phyloP scores from a whole-genome alignment of 2,888 invertebrate species.

The Drepanosiphum platanoidis region DNA sequence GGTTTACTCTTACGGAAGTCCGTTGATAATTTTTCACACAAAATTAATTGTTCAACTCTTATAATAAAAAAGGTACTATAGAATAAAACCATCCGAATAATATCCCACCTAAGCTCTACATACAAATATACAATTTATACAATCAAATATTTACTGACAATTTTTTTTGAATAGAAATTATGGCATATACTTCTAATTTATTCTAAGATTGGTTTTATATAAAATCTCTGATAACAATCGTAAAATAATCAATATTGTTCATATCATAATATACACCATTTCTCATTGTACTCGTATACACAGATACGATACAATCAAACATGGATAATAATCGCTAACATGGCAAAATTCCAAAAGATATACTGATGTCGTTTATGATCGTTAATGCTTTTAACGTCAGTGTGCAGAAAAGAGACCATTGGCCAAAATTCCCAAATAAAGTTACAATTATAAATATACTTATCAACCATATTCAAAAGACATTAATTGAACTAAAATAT shows the following conservation, averaged over 20 bases:
- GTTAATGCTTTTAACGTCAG: not conserved
- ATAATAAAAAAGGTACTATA: not conserved
- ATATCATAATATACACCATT: not conserved
- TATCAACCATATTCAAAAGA: no score
- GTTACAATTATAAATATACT: no score
- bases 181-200: not conserved
- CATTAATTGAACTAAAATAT: no score
- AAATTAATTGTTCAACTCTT: constrained; percentile 27
- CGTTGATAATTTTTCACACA: constrained; percentile 44
- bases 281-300: not conserved
- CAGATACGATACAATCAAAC: not conserved
- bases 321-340: constrained; percentile 3
- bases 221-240: not conserved
- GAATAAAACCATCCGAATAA: not conserved
- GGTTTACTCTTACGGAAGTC: constrained; percentile 41
- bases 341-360: constrained; percentile 25
- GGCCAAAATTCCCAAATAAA: not conserved
- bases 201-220: not conserved
- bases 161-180: not conserved
- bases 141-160: not conserved
- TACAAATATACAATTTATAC: not conserved
- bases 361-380: constrained; percentile 3
- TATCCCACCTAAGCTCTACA: not conserved
- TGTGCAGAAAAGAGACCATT: not conserved
- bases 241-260: not conserved